Evolutionary conservation across 2,888 invertebrate species (phyloP).

Genomic region (Pristionchus mayeri): DNA sequence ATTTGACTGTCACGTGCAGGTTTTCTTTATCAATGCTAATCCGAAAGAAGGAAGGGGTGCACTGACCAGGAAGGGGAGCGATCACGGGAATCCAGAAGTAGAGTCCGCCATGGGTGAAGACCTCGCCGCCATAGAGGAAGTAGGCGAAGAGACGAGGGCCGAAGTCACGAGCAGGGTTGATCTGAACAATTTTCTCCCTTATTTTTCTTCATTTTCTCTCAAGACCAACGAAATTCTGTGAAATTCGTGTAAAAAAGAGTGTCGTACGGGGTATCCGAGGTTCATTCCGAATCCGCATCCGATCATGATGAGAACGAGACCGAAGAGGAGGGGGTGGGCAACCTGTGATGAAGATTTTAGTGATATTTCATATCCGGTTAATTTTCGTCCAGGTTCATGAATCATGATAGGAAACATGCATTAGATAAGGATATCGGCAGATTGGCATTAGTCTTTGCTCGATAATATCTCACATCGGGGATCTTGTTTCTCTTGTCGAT

Average conservation of each 20-base stretch:
- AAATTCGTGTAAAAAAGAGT: neutral
- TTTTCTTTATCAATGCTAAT: too few relatives aligned
- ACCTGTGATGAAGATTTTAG: too few relatives aligned
- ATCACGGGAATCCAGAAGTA: conserved; percentile 68
- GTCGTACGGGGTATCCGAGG: conserved; percentile 61
- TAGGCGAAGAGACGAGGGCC: conserved; percentile 71
- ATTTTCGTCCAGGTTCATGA: too few relatives aligned
- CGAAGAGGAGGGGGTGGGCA: conserved; percentile 70
- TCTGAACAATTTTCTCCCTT: conserved; percentile 49
- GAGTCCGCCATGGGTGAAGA: conserved; percentile 59
- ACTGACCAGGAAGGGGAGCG: conserved; percentile 56
- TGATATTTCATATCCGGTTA: too few relatives aligned
- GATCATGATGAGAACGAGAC: conserved; percentile 72
- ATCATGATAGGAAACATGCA: too few relatives aligned
- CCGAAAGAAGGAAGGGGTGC: too few relatives aligned
- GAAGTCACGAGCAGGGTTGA: conserved; percentile 74
- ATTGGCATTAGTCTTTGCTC: too few relatives aligned
- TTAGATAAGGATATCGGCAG: too few relatives aligned
- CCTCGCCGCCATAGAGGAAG: conserved; percentile 68
- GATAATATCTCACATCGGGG: conserved; percentile 7
- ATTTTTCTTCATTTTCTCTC: neutral
- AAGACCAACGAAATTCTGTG: neutral
- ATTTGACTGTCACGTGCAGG: too few relatives aligned
- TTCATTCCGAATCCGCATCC: conserved; percentile 70
- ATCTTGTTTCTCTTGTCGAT: conserved; percentile 68